Evolutionary conservation across 2,888 invertebrate species (phyloP).

Genomic region (Drosophila prostipennis): DNA sequence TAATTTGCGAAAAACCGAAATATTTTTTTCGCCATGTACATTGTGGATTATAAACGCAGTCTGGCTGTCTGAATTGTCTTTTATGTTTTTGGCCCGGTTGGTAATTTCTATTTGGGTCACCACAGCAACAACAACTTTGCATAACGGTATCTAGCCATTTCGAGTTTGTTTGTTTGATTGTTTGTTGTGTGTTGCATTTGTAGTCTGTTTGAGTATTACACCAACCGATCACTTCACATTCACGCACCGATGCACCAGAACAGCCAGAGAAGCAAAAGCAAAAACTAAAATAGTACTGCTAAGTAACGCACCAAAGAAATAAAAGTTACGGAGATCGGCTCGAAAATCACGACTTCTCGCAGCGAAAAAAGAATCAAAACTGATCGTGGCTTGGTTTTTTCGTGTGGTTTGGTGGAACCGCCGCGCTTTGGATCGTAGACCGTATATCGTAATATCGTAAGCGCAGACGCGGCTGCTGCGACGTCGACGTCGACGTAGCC

Average conservation of each 20-base stretch:
- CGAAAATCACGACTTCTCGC: slow-evolving; percentile 63
- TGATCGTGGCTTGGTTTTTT: slow-evolving; percentile 63
- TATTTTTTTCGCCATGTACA: slow-evolving; percentile 40
- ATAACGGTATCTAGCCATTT: slow-evolving; percentile 60
- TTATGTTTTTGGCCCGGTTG: slow-evolving; percentile 40
- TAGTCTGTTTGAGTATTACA: slow-evolving; percentile 40
- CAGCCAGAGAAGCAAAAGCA: slow-evolving; percentile 20
- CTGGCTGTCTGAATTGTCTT: slow-evolving; percentile 53
- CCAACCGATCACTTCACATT: slow-evolving; percentile 40
- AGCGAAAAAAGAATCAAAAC: slow-evolving; percentile 53
- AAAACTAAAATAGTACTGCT: slow-evolving; percentile 19
- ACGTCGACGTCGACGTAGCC: slow-evolving; percentile 14
- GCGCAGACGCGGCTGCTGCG: slow-evolving; percentile 22
- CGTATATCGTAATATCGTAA: slow-evolving; percentile 28
- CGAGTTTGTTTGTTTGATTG: slow-evolving; percentile 50
- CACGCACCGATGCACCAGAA: slow-evolving; percentile 48
- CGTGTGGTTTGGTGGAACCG: not conserved
- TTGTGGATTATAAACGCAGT: slow-evolving; percentile 59
- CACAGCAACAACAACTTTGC: slow-evolving; percentile 61
- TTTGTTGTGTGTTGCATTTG: slow-evolving; percentile 49
- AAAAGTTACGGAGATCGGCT: not conserved
- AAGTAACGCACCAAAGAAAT: slow-evolving; percentile 11
- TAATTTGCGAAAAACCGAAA: not conserved
- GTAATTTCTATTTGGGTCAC: slow-evolving; percentile 71
- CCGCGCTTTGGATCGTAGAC: slow-evolving; percentile 2